Percentiles rank a stretch among this genome's conserved stretches.
These are phyloP conservation scores for Epinotia demarniana DNA, from an alignment of 2,888 invertebrate genomes.

Conservation along the genomic window DNA sequence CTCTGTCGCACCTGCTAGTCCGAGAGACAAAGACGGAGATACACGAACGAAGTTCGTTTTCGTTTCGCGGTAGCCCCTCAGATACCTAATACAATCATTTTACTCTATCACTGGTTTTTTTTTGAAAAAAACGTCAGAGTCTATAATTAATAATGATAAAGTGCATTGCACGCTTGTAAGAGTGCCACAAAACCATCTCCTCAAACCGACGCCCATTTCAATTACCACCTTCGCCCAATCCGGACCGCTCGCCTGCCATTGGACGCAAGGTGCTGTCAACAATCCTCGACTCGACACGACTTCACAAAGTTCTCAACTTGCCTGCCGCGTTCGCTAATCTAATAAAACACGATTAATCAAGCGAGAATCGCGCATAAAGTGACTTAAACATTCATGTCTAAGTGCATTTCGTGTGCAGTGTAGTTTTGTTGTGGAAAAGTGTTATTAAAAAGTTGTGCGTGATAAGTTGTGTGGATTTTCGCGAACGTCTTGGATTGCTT, in stretches of 20 bases:
- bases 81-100: too few relatives aligned
- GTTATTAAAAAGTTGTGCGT: constrained; percentile 48
- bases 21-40: too few relatives aligned
- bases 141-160: too few relatives aligned
- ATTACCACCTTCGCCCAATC: background rate
- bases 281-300: constrained; percentile 32
- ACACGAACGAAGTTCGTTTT: too few relatives aligned
- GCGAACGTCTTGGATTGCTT: constrained; percentile 40
- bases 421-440: constrained; percentile 43
- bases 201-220: constrained; percentile 12
- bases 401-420: constrained; percentile 45
- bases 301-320: constrained; percentile 45
- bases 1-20: too few relatives aligned
- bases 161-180: too few relatives aligned
- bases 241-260: constrained; percentile 29
- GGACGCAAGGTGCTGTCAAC: constrained; percentile 39
- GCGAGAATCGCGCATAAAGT: constrained; percentile 53
- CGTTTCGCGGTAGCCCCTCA: too few relatives aligned
- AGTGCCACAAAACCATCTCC: background rate
- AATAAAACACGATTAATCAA: constrained; percentile 55
- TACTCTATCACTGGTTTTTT: too few relatives aligned
- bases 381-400: constrained; percentile 47
- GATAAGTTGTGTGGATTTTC: constrained; percentile 46
- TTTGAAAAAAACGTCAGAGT: too few relatives aligned
- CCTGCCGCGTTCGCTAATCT: constrained; percentile 55